Evolutionary conservation across 2,888 invertebrate genomes (phyloP).

Genomic region (Biston stratarius): DNA sequence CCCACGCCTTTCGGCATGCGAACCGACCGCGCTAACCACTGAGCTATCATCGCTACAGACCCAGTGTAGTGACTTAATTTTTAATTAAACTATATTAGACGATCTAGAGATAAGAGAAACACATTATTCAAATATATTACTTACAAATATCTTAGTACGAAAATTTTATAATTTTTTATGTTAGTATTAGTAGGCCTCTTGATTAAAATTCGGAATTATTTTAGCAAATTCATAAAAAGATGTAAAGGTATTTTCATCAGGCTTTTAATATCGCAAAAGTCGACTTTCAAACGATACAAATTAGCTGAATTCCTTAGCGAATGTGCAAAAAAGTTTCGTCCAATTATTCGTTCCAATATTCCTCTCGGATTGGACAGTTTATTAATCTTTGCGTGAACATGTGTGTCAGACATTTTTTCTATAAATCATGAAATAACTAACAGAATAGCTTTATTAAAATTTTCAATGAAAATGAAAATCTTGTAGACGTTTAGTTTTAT

Average conservation of each 20-base stretch:
- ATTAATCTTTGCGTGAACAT: constrained; percentile 66
- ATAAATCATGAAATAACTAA: constrained; percentile 72
- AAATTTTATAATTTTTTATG: not conserved
- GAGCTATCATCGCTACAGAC: too few relatives aligned
- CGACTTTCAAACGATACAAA: constrained; percentile 5
- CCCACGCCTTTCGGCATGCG: too few relatives aligned
- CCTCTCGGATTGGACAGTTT: constrained; percentile 61
- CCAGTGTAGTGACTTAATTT: too few relatives aligned
- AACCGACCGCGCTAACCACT: too few relatives aligned
- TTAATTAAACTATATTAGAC: too few relatives aligned
- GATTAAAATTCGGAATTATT: not conserved
- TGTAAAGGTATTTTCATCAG: constrained; percentile 1
- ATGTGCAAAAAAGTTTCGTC: constrained; percentile 46
- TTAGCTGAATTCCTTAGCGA: constrained; percentile 11
- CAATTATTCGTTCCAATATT: constrained; percentile 55
- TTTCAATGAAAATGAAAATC: constrained; percentile 51
- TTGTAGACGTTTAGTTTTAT: too few relatives aligned
- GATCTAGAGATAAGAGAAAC: too few relatives aligned
- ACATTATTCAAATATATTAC: too few relatives aligned
- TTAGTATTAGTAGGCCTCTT: not conserved
- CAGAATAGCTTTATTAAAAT: constrained; percentile 69
- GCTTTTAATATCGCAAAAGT: constrained; percentile 1
- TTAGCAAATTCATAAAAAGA: not conserved
- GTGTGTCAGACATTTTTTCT: constrained; percentile 63
- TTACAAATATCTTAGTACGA: too few relatives aligned